These are phyloP conservation scores for Willowsia nigromaculata DNA, from an alignment of 2,888 invertebrate species.

Conservation along the genomic window DNA sequence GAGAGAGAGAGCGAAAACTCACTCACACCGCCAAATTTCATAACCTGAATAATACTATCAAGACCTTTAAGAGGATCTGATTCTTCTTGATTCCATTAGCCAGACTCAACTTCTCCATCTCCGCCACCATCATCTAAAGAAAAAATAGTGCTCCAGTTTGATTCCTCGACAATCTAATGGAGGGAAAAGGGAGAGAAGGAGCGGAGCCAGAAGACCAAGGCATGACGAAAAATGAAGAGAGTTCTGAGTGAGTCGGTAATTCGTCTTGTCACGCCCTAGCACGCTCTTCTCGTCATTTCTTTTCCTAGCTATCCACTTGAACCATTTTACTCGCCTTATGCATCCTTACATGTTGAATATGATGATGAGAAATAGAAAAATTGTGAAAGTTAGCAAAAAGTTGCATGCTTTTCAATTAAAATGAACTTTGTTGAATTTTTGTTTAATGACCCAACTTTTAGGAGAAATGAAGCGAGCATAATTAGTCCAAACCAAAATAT, in stretches of 20 bases:
- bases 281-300: conserved; percentile 43
- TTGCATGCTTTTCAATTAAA: no score
- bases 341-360: neutral
- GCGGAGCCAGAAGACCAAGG: neutral
- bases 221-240: conserved; percentile 38
- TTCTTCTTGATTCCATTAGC: conserved; percentile 70
- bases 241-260: conserved; percentile 67
- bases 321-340: neutral
- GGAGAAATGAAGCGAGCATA: no score
- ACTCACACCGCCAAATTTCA: conserved; percentile 66
- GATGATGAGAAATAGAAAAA: neutral
- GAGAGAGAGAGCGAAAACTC: conserved; percentile 50
- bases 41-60: conserved; percentile 56
- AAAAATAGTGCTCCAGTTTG: conserved; percentile 58
- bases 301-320: conserved; percentile 7
- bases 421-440: no score
- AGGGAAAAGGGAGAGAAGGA: conserved; percentile 9
- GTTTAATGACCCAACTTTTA: no score
- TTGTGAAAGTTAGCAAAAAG: neutral
- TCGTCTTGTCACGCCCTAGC: conserved; percentile 69
- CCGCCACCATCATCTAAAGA: conserved; percentile 13
- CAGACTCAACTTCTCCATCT: conserved; percentile 64
- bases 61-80: conserved; percentile 64
- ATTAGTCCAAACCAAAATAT: no score
- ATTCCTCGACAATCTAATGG: conserved; percentile 63